Base-by-base conservation (phyloP, 1,140 invertebrate genomes). In the Sipha flava region DNA sequence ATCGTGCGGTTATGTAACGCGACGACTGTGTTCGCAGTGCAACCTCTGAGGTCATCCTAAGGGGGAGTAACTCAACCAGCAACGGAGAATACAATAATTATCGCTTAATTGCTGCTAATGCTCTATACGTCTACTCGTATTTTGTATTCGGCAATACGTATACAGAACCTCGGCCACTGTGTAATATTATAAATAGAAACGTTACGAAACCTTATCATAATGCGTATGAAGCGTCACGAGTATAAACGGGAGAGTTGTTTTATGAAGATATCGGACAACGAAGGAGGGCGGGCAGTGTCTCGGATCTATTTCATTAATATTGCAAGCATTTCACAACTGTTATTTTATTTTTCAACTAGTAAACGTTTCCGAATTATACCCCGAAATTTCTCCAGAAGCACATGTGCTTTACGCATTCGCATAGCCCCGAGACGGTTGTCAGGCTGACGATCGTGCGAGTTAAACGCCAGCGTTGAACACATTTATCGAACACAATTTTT, bases 61-160 rank as follows among this genome's bases (percentile, higher is more conserved):
- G n/a, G 18, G 45, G n/a, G 64, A 37, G 14, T 70, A 43, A 4
- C 45, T 49, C 18, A 23, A 52, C 26, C 23, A 23, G n/a, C 9
- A 43, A 40, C 2, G 45, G 43, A 73, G 29, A 52, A 43, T 54
- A 54, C 7, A 34, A 73, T 73, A 73, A 73, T 73, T 52, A 73
- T 73, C 70, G 12, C 70, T 73, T 73, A 73, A 73, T 73, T 73
- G 70, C 29, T 21, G n/a, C 70, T 73, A 52, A 73, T 45, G 21
- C 47, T 52, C 12, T 40, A 9, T 1, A 29, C 21, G 45, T 12
- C 45, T 47, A 29, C 29, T 31, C 18, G 37, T 66, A 72, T 73
- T 4, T 2, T 49, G 26, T 54, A 37, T 73, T 73, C 47, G 66
- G 37, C 66, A 47, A 47, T 47, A 29, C 16, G 12, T n/a, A 18